Base-by-base conservation (phyloP, 2,113 vertebrate genomes). In the Ia io region DNA sequence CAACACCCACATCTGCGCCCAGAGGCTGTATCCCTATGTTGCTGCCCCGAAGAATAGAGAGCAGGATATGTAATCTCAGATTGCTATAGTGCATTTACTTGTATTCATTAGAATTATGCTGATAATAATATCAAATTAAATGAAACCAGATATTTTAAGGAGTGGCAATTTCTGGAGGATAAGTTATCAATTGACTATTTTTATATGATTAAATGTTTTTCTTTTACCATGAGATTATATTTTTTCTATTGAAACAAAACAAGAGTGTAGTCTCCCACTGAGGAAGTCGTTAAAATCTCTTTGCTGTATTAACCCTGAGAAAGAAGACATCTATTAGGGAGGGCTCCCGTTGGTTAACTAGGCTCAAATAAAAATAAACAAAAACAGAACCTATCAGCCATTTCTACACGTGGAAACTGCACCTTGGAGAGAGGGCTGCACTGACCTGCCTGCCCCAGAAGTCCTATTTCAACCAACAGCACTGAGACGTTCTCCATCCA, bases 101-200 rank as follows among this genome's bases (percentile, higher is more conserved):
- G 40, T 3, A 74, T 73, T 69, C 85, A 71, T 73, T 92, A 92
- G 16, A 73, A 59, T 94, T 61, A 83, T 7, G 35, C 14, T 73
- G 12, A 13, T 78, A 71, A 87, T 67, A 70, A 86, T 71, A 86
- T 71, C 5, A 94, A 89, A 77, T 89, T 49, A 85, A 95, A 25
- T 70, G 65, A 71, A 92, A 73, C 37, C 9, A 37, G 17, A 53
- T 93, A 88, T 76, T 69, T 88, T 76, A 88, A 76, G 65, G 16
- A 87, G 6, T 40, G 47, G 8, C 42, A 22, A 37, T 40, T 79
- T 93, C 40, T 84, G 49, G 30, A 73, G 32, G 74, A 6, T 5
- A n/a, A 6, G 10, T 25, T 84, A 28, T 42, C 25, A 79, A 73
- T 92, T 88, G 28, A 16, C 28, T 63, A 35, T 47, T 87, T 87